Percentiles rank a stretch among this genome's conserved stretches.
phyloP scores from a whole-genome alignment of 2,888 invertebrate genomes.

The Zaprionus obscuricornis region DNA sequence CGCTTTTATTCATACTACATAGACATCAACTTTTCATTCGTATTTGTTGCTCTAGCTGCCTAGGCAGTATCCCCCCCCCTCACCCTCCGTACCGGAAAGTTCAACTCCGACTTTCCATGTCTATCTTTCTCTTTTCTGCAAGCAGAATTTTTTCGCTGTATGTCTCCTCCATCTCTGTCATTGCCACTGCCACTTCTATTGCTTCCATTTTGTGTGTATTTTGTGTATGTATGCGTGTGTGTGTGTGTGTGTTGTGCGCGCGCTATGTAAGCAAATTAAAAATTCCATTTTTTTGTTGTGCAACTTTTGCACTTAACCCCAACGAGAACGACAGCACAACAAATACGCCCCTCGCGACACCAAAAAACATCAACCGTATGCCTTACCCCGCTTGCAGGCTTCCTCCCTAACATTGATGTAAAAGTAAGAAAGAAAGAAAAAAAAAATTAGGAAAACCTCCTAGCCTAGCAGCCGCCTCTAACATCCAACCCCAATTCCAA shows the following conservation, averaged over 20 bases:
- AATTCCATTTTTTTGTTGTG: slow-evolving; percentile 62
- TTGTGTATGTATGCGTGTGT: slow-evolving; percentile 8
- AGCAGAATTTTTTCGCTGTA: no score
- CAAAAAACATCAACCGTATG: no score
- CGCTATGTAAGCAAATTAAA: slow-evolving; percentile 53
- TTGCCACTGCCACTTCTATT: background rate
- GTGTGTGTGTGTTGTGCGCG: slow-evolving; percentile 11
- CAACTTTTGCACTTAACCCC: slow-evolving; percentile 55
- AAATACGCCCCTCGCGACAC: no score
- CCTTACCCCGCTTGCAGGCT: no score
- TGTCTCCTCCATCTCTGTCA: slow-evolving; percentile 4
- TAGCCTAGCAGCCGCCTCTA: no score
- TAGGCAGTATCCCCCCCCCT: background rate
- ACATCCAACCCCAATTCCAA: background rate
- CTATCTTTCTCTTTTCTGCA: slow-evolving; percentile 1
- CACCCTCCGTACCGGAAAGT: no score
- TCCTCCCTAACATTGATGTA: background rate
- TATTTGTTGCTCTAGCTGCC: background rate
- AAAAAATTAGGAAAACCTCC: no score
- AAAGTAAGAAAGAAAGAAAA: background rate
- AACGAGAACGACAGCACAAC: no score
- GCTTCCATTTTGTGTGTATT: slow-evolving; percentile 17
- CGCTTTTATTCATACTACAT: slow-evolving; percentile 37
- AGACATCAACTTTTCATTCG: slow-evolving; percentile 29
- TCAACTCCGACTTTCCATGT: slow-evolving; percentile 9